A percentile compares a stretch with the other conserved stretches of the same genome.
These are phyloP conservation scores for Menidia menidia DNA, from an alignment of 2,797 vertebrate genomes.

Conservation along the genomic window DNA sequence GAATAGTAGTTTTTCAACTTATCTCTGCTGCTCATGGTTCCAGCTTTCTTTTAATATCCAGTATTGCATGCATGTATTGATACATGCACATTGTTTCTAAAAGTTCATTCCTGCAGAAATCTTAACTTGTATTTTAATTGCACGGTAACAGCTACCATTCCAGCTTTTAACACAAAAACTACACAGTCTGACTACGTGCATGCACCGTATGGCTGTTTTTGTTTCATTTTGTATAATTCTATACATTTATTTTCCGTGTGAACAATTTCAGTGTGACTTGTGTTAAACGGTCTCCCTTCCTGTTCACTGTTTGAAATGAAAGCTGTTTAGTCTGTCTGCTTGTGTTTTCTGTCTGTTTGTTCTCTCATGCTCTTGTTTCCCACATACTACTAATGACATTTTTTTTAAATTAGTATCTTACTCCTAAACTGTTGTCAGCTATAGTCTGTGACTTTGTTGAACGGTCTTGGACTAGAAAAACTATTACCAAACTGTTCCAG, in stretches of 20 bases:
- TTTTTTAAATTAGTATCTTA: no score
- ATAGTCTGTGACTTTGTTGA: neutral
- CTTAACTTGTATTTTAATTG: slow-evolving; percentile 14
- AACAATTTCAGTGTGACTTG: neutral
- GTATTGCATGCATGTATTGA: slow-evolving; percentile 12
- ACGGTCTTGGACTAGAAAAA: neutral
- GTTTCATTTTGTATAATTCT: slow-evolving; percentile 37
- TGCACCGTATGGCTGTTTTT: slow-evolving; percentile 19
- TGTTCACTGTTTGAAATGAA: neutral
- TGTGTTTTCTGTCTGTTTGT: neutral
- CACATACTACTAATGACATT: no score
- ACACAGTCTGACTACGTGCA: neutral
- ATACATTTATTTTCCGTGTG: neutral
- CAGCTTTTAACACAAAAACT: slow-evolving; percentile 22
- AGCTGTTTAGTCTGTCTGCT: neutral
- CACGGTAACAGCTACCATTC: slow-evolving; percentile 10
- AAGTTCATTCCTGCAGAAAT: slow-evolving; percentile 18
- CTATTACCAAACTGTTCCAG: neutral
- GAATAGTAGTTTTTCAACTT: slow-evolving; percentile 3
- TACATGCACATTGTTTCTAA: slow-evolving; percentile 9
- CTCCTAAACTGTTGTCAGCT: no score
- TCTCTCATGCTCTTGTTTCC: no score
- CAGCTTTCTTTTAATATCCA: slow-evolving; percentile 17
- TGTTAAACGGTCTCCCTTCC: neutral
- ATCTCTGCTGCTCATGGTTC: slow-evolving; percentile 12